Evolutionary conservation across 2,113 vertebrate genomes (phyloP).

Genomic region (Cyprinus carpio): DNA sequence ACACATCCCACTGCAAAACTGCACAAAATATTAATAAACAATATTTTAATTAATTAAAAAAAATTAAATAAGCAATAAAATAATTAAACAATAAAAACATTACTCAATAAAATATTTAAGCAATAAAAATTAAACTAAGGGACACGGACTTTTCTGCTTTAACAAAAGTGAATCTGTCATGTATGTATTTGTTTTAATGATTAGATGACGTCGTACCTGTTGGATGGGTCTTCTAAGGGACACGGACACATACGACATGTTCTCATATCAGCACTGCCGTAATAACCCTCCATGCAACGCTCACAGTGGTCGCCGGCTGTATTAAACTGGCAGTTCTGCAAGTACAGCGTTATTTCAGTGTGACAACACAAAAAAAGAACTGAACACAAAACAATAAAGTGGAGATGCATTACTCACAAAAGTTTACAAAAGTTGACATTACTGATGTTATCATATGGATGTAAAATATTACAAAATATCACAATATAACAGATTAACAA

Average conservation of each 20-base stretch:
- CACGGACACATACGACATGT: constrained; percentile 81
- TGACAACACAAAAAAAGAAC: background rate
- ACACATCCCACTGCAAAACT: constrained; percentile 85
- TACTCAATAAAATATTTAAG: background rate
- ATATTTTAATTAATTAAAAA: background rate
- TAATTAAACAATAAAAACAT: background rate
- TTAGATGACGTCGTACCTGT: constrained; percentile 73
- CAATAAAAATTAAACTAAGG: background rate
- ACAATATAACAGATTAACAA: too few species aligned
- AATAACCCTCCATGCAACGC: constrained; percentile 81
- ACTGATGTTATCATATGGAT: background rate
- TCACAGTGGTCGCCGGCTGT: constrained; percentile 82
- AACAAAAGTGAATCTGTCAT: background rate
- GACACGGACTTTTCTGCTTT: too few species aligned
- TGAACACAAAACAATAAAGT: background rate
- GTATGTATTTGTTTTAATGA: background rate
- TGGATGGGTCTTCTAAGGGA: constrained; percentile 70
- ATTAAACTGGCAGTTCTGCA: constrained; percentile 81
- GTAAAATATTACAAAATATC: too few species aligned
- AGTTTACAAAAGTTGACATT: background rate
- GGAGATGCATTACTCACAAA: background rate
- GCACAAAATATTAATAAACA: constrained; percentile 4
- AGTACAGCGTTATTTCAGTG: background rate
- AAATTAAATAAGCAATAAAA: background rate
- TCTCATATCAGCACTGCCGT: constrained; percentile 74